Conservation (phyloP, 1,140 invertebrate species). For the Plectrocnemia conspersa region DNA sequence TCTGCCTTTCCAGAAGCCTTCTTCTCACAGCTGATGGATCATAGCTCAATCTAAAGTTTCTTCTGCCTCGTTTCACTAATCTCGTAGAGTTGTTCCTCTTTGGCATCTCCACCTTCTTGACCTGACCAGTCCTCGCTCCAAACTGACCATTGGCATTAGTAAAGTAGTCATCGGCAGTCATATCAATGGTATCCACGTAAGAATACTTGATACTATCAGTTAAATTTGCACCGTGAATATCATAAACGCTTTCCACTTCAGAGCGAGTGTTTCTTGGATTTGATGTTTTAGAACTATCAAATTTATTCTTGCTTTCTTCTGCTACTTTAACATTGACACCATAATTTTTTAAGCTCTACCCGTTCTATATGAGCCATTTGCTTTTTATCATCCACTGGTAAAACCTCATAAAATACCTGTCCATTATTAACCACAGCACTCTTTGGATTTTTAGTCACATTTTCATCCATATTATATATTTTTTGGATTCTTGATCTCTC, state of each 20-base stretch:
- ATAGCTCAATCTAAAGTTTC: slow-evolving; percentile 31
- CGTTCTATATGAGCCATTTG: slow-evolving; percentile 28
- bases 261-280: slow-evolving; percentile 2
- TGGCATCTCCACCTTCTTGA: slow-evolving; percentile 30
- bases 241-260: neutral
- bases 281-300: neutral
- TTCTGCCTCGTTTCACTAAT: slow-evolving; percentile 28
- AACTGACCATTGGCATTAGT: slow-evolving; percentile 17
- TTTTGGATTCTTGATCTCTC: neutral
- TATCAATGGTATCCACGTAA: slow-evolving; percentile 12
- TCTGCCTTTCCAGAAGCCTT: slow-evolving; percentile 30
- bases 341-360: slow-evolving; percentile 30
- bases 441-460: slow-evolving; percentile 8
- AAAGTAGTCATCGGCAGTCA: neutral
- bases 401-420: slow-evolving; percentile 33
- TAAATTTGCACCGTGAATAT: neutral
- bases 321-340: slow-evolving; percentile 25
- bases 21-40: slow-evolving; percentile 30
- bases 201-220: slow-evolving; percentile 5
- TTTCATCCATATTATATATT: too few species aligned
- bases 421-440: slow-evolving; percentile 28
- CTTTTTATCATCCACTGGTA: slow-evolving; percentile 25
- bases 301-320: slow-evolving; percentile 5
- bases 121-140: slow-evolving; percentile 26
- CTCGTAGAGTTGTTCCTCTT: slow-evolving; percentile 9